phyloP scores from a whole-genome alignment of 2,797 vertebrate genomes.

The Malurus leucopterus region DNA sequence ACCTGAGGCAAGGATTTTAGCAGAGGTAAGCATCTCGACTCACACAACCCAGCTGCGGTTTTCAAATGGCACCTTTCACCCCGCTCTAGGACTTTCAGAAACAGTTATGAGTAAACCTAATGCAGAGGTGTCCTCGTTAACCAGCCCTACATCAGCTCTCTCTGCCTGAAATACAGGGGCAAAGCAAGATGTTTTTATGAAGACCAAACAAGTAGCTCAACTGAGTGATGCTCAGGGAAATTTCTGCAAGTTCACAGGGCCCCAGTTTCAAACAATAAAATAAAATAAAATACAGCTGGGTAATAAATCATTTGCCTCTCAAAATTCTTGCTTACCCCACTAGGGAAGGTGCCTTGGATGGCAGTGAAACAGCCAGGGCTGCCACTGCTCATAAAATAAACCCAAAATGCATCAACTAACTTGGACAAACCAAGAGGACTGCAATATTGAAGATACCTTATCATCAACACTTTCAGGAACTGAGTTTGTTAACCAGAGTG shows the following conservation, averaged over 20 bases:
- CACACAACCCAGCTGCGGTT: neutral
- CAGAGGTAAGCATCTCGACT: neutral
- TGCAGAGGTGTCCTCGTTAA: neutral
- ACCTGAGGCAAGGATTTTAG: neutral
- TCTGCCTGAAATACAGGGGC: neutral
- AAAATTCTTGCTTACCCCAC: neutral
- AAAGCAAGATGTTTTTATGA: neutral
- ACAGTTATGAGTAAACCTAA: neutral
- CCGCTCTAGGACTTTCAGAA: neutral
- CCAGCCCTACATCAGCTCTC: neutral
- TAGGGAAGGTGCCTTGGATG: neutral
- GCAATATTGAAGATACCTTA: neutral
- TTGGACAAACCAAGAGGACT: neutral
- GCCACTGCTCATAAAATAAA: neutral
- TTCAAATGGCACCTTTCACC: neutral
- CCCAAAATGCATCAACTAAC: neutral
- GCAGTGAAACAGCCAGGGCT: neutral
- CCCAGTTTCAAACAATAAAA: neutral
- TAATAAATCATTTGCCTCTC: neutral
- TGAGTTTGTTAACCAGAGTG: neutral
- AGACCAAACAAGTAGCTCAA: neutral
- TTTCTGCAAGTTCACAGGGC: neutral
- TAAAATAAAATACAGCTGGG: neutral
- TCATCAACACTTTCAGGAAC: neutral
- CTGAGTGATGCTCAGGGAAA: neutral